These are phyloP conservation scores for Spheniscus humboldti DNA, from an alignment of 2,797 vertebrate genomes.

Conservation along the genomic window DNA sequence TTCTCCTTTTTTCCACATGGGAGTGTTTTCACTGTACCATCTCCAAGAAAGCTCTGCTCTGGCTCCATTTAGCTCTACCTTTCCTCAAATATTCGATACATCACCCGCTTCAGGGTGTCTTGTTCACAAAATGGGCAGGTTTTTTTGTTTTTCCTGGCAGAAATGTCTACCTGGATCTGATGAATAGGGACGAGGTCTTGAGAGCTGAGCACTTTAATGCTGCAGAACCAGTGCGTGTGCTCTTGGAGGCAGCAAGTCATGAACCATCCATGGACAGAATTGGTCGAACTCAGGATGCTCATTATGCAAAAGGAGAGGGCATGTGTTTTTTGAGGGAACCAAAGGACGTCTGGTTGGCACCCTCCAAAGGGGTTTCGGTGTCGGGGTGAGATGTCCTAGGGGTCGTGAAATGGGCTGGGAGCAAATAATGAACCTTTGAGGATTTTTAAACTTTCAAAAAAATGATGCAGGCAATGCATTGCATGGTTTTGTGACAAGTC, in stretches of 20 bases:
- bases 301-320: not conserved
- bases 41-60: not conserved
- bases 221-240: rapidly evolving
- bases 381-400: not conserved
- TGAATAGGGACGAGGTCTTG: not conserved
- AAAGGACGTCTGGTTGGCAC: not conserved
- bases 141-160: not conserved
- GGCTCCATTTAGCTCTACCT: not conserved
- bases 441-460: not conserved
- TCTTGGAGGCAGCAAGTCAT: not conserved
- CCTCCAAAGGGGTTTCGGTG: rapidly evolving
- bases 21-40: not conserved
- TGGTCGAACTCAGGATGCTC: not conserved
- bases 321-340: not conserved
- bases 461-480: not conserved
- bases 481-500: not conserved
- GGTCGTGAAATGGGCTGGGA: not conserved
- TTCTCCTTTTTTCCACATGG: not conserved
- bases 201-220: rapidly evolving
- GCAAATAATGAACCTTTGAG: not conserved
- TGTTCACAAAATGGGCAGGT: not conserved
- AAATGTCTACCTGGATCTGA: not conserved
- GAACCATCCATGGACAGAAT: not conserved
- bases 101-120: not conserved
- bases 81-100: not conserved